phyloP scores from a whole-genome alignment of 2,797 vertebrate genomes.

The Melanogrammus aeglefinus region DNA sequence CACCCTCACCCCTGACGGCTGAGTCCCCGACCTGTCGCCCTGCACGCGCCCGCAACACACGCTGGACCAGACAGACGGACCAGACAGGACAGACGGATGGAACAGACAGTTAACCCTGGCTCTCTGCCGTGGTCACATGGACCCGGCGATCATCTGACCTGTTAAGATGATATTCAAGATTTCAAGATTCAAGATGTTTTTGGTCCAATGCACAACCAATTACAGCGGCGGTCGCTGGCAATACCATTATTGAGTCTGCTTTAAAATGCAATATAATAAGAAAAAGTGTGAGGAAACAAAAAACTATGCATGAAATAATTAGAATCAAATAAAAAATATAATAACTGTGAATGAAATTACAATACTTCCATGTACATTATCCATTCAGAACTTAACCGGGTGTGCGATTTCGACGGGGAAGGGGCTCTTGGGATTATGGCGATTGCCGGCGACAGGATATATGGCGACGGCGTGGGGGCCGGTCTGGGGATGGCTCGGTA shows the following conservation, averaged over 20 bases:
- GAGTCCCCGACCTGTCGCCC: conserved; percentile 91
- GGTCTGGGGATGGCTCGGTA: conserved; percentile 85
- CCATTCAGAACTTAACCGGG: conserved; percentile 76
- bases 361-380: no score
- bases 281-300: no score
- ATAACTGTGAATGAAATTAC: no score
- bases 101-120: background rate
- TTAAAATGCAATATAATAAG: no score
- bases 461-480: conserved; percentile 82
- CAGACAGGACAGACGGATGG: background rate
- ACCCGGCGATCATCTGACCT: background rate
- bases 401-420: conserved; percentile 81
- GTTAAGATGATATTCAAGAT: background rate
- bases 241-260: no score
- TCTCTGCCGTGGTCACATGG: background rate
- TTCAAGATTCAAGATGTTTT: no score
- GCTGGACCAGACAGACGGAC: conserved; percentile 65
- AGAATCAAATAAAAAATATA: no score
- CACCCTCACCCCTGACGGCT: conserved; percentile 84
- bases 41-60: conserved; percentile 84
- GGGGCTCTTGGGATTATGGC: conserved; percentile 86
- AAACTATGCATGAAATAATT: no score
- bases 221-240: no score
- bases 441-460: conserved; percentile 85
- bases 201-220: no score